These are phyloP conservation scores for Chaenogobius annularis DNA, from an alignment of 2,113 vertebrate genomes.

Conservation along the genomic window DNA sequence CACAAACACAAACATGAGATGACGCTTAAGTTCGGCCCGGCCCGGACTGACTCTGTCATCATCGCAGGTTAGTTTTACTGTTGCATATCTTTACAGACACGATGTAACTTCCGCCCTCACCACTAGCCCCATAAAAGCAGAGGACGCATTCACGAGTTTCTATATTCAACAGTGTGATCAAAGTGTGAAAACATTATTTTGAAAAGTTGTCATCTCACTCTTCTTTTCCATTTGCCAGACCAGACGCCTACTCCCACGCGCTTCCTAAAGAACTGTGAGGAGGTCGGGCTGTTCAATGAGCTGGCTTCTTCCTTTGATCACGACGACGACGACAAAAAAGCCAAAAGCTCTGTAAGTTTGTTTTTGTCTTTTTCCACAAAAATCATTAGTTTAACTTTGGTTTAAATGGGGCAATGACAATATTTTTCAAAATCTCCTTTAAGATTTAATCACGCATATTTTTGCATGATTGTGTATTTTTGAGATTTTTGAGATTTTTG, in stretches of 20 bases:
- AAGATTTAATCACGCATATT: no score
- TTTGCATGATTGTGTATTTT: not conserved
- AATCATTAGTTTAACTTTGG: not conserved
- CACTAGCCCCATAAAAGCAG: constrained; percentile 1
- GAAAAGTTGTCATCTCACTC: constrained; percentile 37
- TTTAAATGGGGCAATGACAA: not conserved
- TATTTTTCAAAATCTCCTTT: not conserved
- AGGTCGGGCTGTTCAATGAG: constrained; percentile 97
- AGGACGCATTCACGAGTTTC: constrained; percentile 3
- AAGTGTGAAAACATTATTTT: constrained; percentile 36
- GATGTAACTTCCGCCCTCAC: not conserved
- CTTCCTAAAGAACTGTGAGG: constrained; percentile 98
- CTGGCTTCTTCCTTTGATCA: constrained; percentile 93
- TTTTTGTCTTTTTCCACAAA: not conserved
- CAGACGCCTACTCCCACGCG: constrained; percentile 97
- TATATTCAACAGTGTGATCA: constrained; percentile 33
- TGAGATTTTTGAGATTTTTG: no score
- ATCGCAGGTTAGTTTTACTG: constrained; percentile 82
- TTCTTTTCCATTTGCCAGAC: constrained; percentile 76
- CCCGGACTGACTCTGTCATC: constrained; percentile 95
- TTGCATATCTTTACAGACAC: constrained; percentile 6
- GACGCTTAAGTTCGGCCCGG: constrained; percentile 95
- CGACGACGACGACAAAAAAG: constrained; percentile 91
- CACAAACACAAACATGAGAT: constrained; percentile 99
- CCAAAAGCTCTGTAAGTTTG: constrained; percentile 76